Conservation (phyloP, 1,140 invertebrate species). For the Bilobella aurantiaca region DNA sequence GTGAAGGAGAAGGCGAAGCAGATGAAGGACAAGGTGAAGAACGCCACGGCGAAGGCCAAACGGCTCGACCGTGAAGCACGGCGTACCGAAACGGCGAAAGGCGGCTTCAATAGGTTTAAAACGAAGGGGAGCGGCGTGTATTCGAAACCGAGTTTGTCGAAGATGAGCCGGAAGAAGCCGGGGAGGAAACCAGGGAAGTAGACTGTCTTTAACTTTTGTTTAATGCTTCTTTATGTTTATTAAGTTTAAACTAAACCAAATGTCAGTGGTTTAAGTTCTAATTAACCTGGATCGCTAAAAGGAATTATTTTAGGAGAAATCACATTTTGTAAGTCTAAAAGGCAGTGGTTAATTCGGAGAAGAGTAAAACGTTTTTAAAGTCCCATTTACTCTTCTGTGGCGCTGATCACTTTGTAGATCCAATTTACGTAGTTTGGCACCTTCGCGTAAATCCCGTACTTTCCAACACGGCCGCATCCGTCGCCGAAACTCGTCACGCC, state of each 20-base stretch:
- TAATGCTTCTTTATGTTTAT: background rate
- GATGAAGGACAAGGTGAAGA: conserved; percentile 25
- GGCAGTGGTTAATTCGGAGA: background rate
- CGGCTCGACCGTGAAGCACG: background rate
- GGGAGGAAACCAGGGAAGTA: background rate
- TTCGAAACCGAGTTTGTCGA: conserved; percentile 5
- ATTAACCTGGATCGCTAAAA: too few relatives aligned
- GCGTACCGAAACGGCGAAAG: background rate
- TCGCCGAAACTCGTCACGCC: conserved; percentile 92
- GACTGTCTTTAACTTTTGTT: background rate
- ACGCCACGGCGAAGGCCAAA: conserved; percentile 14
- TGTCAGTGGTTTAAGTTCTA: too few relatives aligned
- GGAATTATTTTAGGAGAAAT: too few relatives aligned
- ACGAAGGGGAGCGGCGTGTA: conserved; percentile 11
- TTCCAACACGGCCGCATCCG: conserved; percentile 77
- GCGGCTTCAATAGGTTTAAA: conserved; percentile 1
- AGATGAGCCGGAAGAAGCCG: conserved; percentile 17
- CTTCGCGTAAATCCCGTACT: conserved; percentile 80
- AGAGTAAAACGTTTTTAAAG: too few relatives aligned
- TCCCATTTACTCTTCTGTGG: conserved; percentile 19
- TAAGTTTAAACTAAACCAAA: too few relatives aligned
- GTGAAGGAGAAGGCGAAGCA: conserved; percentile 27
- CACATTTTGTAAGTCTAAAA: too few relatives aligned
- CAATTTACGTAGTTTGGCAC: conserved; percentile 75
- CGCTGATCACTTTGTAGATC: conserved; percentile 57